phyloP scores from a whole-genome alignment of 2,113 vertebrate genomes.

The Nycticorax nycticorax region DNA sequence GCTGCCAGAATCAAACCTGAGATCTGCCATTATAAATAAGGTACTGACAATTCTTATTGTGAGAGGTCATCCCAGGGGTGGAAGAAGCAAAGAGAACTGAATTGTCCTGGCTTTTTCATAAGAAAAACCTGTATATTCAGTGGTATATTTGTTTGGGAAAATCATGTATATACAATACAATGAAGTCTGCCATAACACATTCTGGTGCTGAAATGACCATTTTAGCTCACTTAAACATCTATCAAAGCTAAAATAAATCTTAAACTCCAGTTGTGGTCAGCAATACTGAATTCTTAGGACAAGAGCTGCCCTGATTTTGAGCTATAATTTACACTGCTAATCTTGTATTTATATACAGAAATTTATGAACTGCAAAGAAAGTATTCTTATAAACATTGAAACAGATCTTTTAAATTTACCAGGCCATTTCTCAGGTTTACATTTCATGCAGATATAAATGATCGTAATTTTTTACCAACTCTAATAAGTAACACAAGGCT shows the following conservation, averaged over 20 bases:
- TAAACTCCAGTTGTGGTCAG: background rate
- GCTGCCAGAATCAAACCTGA: constrained; percentile 81
- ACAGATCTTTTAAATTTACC: background rate
- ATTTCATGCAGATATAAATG: background rate
- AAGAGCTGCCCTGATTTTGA: background rate
- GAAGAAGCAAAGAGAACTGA: constrained; percentile 29
- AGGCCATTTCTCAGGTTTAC: background rate
- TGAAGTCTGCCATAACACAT: background rate
- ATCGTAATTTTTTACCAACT: background rate
- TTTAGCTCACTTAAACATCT: background rate
- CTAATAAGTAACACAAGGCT: background rate
- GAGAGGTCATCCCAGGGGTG: constrained; percentile 50
- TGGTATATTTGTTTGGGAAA: background rate
- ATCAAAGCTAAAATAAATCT: background rate
- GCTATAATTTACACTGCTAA: background rate
- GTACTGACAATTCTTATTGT: constrained; percentile 70
- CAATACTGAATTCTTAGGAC: background rate
- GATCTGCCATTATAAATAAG: constrained; percentile 80
- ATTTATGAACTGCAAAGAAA: background rate
- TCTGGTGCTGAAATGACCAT: background rate
- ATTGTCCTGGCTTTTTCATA: constrained; percentile 1
- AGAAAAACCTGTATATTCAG: constrained; percentile 12
- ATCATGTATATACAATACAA: background rate
- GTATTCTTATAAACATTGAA: background rate
- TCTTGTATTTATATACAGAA: background rate